Percentiles rank a stretch among this genome's conserved stretches.
These are phyloP conservation scores for Cheilosia pagana DNA, from an alignment of 2,888 invertebrate genomes.

Conservation along the genomic window DNA sequence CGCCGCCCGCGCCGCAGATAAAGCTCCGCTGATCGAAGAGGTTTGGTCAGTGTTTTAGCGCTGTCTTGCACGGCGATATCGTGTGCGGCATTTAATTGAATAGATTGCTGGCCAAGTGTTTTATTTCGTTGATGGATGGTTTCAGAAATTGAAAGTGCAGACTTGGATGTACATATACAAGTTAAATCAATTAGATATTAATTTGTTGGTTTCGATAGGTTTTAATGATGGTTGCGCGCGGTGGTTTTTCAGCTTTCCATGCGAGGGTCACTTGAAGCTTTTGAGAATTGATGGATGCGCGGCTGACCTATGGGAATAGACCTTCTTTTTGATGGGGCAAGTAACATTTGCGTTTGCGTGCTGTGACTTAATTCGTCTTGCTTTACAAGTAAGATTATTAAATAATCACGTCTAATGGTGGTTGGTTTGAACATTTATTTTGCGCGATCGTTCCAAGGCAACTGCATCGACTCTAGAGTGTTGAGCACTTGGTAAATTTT, in stretches of 20 bases:
- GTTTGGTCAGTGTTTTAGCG: slow-evolving; percentile 6
- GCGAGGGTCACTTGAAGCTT: slow-evolving; percentile 28
- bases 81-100: slow-evolving; percentile 67
- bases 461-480: no score
- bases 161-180: slow-evolving; percentile 57
- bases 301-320: slow-evolving; percentile 30
- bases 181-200: slow-evolving; percentile 71
- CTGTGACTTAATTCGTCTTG: neutral
- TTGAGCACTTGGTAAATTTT: no score
- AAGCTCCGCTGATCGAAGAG: slow-evolving; percentile 14
- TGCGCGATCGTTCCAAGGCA: neutral
- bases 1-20: slow-evolving; percentile 10
- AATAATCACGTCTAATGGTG: neutral
- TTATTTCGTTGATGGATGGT: slow-evolving; percentile 57
- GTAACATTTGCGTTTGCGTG: slow-evolving; percentile 26
- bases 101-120: slow-evolving; percentile 52
- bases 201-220: slow-evolving; percentile 52
- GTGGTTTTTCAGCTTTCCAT: slow-evolving; percentile 12
- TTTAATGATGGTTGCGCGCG: slow-evolving; percentile 42
- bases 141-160: slow-evolving; percentile 65
- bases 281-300: slow-evolving; percentile 16
- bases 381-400: neutral
- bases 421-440: neutral
- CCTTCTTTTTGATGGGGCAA: neutral
- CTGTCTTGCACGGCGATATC: slow-evolving; percentile 36